Evolutionary conservation across 1,140 invertebrate species (phyloP).

Genomic region (Rhopalosiphum maidis): DNA sequence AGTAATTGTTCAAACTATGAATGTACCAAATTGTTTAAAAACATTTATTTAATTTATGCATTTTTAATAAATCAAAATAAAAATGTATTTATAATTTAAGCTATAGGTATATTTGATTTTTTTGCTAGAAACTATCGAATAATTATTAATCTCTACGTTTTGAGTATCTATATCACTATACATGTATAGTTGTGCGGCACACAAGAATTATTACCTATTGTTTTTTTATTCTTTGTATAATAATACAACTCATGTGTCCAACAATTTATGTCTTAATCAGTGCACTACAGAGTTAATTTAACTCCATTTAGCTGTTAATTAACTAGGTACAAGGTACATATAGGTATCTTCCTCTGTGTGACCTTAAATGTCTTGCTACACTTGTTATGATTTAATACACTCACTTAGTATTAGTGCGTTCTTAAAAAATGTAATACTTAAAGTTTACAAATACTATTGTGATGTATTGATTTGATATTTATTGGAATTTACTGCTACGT

Average conservation of each 20-base stretch:
- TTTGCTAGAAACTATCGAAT: not conserved
- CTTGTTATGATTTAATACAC: not conserved
- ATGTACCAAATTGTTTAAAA: not conserved
- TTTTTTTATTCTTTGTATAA: not conserved
- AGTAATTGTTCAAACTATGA: not conserved
- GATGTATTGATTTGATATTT: not conserved
- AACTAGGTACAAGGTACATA: not conserved
- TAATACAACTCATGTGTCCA: not conserved
- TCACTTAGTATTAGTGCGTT: not conserved
- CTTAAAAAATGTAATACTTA: not conserved
- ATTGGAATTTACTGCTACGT: not conserved
- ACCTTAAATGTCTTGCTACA: not conserved
- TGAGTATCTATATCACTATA: not conserved
- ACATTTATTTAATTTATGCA: too few species aligned
- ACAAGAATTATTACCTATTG: not conserved
- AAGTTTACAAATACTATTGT: not conserved
- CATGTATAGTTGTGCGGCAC: not conserved
- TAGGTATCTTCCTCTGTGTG: not conserved
- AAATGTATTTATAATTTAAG: not conserved
- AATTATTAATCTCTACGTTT: not conserved
- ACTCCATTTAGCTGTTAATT: not conserved
- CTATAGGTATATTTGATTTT: not conserved
- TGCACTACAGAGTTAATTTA: not conserved
- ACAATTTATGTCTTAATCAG: not conserved
- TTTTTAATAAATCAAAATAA: not conserved